Evolutionary conservation across 64 coral and sea anemone species (phyloP), one percentile per base, ranked within the genome.

Genomic region (Porites australiensis): DNA sequence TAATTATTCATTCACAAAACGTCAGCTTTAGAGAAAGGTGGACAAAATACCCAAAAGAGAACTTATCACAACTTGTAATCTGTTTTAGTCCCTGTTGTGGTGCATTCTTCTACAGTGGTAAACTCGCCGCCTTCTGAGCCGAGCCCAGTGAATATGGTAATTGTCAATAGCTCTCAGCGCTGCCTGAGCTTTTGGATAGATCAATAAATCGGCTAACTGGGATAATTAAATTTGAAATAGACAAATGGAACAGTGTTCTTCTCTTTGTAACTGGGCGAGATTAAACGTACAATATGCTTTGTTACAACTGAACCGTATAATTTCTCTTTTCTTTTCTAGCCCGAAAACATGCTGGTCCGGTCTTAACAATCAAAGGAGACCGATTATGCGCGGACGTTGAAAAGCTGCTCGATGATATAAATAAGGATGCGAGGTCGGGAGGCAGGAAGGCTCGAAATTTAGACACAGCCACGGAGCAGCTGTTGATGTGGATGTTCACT

Each of bases 161-260:
- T 84, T 84, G 19, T 46, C 44, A 65, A 51, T 21, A 43, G 14
- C 81, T 84, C 44, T 84, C 63, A 21, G 62, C 45, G 46, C 51
- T 63, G 63, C 81, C 64, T 74, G 77, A 74, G 86, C 79, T 75
- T 83, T 94, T 94, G 77, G 67, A 89, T 89, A 89, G 86, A 94
- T 94, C 92, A 94, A 94, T 94, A 95, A 91, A 95, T 54, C 57
- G 80, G 93, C 88, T 84, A 95, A 90, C 87, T 95, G 88, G 69
- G 70, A 86, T 91, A 95, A 95, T 95, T 95, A 95, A 87, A 91
- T 79, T 83, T 86, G 88, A 90, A 79, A 75, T 90, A 73, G 93
- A 95, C 93, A 90, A 95, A 91, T 95, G 88, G 93, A 94, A 89
- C 90, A 78, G 82, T 60, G 58, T 88, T 94, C 88, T 77, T 83